Evolutionary conservation across 2,113 vertebrate genomes (phyloP).

Genomic region (Aplodontia rufa): DNA sequence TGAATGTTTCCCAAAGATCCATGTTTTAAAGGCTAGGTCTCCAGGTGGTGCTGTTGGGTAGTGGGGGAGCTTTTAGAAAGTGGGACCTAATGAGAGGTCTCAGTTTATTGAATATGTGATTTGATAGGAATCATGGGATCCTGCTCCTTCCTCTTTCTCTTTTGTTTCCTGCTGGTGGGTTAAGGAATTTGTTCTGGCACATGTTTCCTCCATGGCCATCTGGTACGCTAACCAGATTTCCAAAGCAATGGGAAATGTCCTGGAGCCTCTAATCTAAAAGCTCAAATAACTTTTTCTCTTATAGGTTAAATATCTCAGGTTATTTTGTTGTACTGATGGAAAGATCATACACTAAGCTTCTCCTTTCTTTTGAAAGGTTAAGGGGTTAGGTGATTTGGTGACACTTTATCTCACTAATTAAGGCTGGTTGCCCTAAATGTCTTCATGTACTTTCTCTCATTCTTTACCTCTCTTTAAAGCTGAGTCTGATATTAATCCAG

Average conservation of each 20-base stretch:
- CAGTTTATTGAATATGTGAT: not conserved
- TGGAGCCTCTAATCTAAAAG: not conserved
- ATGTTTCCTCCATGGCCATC: not conserved
- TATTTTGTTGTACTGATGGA: not conserved
- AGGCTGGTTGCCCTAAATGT: not conserved
- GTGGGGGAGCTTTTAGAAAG: not conserved
- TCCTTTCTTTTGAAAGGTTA: not conserved
- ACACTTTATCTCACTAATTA: conserved; percentile 43
- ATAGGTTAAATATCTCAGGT: not conserved
- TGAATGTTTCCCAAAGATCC: not conserved
- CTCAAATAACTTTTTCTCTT: not conserved
- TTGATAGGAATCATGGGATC: not conserved
- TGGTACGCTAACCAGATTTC: not conserved
- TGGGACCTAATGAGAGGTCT: not conserved
- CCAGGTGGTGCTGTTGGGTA: too few species aligned
- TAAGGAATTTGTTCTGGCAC: too few species aligned
- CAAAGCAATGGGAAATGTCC: not conserved
- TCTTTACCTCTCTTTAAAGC: conserved; percentile 23
- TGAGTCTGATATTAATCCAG: conserved; percentile 40
- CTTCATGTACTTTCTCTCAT: not conserved
- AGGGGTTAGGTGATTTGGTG: not conserved
- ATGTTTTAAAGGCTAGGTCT: fast-evolving
- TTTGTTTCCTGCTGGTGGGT: not conserved
- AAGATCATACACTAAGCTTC: not conserved
- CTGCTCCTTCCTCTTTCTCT: not conserved